Evolutionary conservation across 2,888 invertebrate species (phyloP), one percentile per base, ranked within the genome.

Genomic region (Taenaris catops): DNA sequence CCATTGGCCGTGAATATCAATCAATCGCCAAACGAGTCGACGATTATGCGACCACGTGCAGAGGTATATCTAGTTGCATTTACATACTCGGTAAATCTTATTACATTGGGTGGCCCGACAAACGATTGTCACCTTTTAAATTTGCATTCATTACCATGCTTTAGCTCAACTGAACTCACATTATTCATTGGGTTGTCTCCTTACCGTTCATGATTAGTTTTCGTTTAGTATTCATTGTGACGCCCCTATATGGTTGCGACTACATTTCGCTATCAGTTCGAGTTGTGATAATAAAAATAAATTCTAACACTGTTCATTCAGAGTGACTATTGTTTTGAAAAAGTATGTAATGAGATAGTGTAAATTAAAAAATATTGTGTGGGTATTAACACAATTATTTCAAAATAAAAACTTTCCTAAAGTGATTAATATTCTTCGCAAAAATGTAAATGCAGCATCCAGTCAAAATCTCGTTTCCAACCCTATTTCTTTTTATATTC

Each of bases 61-160:
- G 73, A 72, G 72, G 73, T 72, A 70, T 78, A 79, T 75, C 70
- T 63, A 45, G 41, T 49, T 45, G 34, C 57, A 79, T 79, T 76
- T 67, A 53, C 76, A 75, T 79, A 68, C 65, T 53, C 58, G 49
- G 59, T 63, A 63, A 72, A 73, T 76, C 70, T 64, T 52, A 38
- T 38, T 54, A 61, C 55, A 72, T 70, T 78, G 80, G 79, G 76
- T 76, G 78, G 76, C 58, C 73, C 66, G 65, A 66, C 73, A 67
- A 67, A 68, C 75, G 72, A 76, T 80, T 80, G 80, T 81, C 83
- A 78, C 79, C 75, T 75, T 76, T 74, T 79, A 79, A 74, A 81
- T 83, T 83, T 81, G 72, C 83, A 81, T 83, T 58, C 58, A 76
- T 84, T 81, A 72, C 53, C 71, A 71, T 78, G 53, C 53, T 51